Evolutionary conservation across 2,113 vertebrate species (phyloP).

Genomic region (Pangasianodon gigas): DNA sequence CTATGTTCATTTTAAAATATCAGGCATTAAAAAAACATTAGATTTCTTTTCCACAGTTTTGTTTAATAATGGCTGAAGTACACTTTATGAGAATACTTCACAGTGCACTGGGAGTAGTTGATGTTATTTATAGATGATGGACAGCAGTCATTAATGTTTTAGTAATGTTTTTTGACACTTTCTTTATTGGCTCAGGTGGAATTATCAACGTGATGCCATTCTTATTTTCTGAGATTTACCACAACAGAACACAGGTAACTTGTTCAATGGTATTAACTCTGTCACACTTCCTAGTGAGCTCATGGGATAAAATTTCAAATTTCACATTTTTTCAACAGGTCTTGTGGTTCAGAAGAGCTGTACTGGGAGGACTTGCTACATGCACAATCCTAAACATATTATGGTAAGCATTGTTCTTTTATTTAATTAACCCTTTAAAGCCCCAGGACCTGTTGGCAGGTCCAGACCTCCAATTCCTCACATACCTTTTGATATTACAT

Average conservation of each 20-base stretch:
- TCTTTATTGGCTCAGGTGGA: constrained; percentile 63
- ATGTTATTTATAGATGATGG: constrained; percentile 15
- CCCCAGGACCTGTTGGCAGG: not conserved
- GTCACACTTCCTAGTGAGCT: not conserved
- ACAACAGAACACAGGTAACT: constrained; percentile 68
- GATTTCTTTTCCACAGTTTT: not conserved
- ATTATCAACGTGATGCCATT: constrained; percentile 76
- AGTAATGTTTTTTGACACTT: not conserved
- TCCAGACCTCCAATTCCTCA: not conserved
- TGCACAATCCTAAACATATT: constrained; percentile 71
- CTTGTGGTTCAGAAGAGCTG: constrained; percentile 71
- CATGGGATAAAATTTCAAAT: not conserved
- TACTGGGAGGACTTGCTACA: constrained; percentile 68
- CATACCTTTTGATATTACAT: not conserved
- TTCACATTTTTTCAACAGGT: constrained; percentile 57
- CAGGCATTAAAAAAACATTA: not conserved
- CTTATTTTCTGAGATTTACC: constrained; percentile 73
- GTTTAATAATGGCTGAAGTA: constrained; percentile 10
- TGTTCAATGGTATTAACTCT: not conserved
- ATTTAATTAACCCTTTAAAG: not conserved
- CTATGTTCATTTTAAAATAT: constrained; percentile 40
- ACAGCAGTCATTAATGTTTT: constrained; percentile 14
- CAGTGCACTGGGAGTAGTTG: constrained; percentile 38
- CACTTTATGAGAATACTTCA: not conserved
- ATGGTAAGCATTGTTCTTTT: constrained; percentile 62